phyloP scores from a whole-genome alignment of 1,140 invertebrate species.

The Neotoxoptera formosana region DNA sequence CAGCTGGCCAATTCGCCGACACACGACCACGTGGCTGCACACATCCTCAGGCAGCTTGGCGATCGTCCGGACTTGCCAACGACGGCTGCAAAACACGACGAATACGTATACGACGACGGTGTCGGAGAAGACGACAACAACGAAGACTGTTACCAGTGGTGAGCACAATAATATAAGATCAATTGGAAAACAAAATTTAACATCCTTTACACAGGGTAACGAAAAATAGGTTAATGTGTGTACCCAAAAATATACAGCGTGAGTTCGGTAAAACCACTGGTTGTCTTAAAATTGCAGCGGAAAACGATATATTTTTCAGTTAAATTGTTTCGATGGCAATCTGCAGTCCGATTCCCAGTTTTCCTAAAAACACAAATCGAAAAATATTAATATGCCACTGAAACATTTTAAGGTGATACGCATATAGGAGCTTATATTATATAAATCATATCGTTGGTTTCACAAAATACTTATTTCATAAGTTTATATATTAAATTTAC shows the following conservation, averaged over 20 bases:
- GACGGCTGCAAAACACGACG: constrained; percentile 62
- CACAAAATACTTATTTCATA: background rate
- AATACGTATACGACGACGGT: constrained; percentile 64
- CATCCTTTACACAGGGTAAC: background rate
- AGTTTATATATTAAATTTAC: background rate
- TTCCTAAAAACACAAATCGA: background rate
- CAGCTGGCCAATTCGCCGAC: constrained; percentile 63
- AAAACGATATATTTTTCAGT: background rate
- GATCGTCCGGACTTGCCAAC: constrained; percentile 50
- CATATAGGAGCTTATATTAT: background rate
- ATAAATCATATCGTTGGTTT: background rate
- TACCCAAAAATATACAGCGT: background rate
- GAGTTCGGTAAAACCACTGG: no score
- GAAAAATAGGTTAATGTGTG: background rate
- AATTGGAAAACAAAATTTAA: background rate
- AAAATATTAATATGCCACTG: background rate
- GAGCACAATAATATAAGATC: background rate
- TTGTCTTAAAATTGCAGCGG: background rate
- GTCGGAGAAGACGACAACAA: constrained; percentile 60
- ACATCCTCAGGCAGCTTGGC: constrained; percentile 62
- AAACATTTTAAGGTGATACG: background rate
- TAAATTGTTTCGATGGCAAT: background rate
- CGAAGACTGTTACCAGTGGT: constrained; percentile 51
- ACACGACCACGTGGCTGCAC: constrained; percentile 61
- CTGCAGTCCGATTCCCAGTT: background rate